These are phyloP conservation scores for Condylura cristata DNA, from an alignment of 2,113 vertebrate genomes.

Conservation along the genomic window DNA sequence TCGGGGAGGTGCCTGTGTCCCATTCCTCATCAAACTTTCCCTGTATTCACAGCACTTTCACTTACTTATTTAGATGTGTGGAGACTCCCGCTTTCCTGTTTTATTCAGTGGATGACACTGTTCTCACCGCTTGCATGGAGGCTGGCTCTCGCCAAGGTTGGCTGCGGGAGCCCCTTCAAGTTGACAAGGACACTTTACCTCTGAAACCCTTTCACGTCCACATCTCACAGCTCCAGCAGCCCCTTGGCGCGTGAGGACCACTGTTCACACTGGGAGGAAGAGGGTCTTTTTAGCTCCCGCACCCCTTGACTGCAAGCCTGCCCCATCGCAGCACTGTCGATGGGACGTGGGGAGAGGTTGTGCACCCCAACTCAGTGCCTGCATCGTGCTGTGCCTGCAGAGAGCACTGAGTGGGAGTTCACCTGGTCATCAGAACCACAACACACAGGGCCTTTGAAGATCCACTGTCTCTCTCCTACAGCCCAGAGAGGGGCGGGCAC, in stretches of 20 bases:
- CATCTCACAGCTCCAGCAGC: neutral
- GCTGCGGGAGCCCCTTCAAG: neutral
- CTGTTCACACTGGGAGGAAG: neutral
- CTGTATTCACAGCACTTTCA: neutral
- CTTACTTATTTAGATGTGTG: neutral
- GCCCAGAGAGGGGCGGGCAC: neutral
- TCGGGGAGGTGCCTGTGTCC: neutral
- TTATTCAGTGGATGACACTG: neutral
- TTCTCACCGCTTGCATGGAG: neutral
- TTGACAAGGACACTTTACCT: neutral
- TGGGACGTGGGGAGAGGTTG: neutral
- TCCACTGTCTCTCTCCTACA: neutral
- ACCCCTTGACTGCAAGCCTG: neutral
- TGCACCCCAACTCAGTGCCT: neutral
- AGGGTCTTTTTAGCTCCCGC: neutral
- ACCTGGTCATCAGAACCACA: neutral
- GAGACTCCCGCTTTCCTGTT: neutral
- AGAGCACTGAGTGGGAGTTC: neutral
- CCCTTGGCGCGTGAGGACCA: neutral
- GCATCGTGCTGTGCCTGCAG: neutral
- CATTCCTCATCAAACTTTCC: neutral
- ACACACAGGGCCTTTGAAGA: neutral
- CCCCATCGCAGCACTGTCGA: neutral
- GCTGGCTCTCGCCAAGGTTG: neutral
- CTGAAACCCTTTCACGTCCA: neutral